These are phyloP conservation scores for Desoria tigrina DNA, from an alignment of 2,888 invertebrate species.

Conservation along the genomic window DNA sequence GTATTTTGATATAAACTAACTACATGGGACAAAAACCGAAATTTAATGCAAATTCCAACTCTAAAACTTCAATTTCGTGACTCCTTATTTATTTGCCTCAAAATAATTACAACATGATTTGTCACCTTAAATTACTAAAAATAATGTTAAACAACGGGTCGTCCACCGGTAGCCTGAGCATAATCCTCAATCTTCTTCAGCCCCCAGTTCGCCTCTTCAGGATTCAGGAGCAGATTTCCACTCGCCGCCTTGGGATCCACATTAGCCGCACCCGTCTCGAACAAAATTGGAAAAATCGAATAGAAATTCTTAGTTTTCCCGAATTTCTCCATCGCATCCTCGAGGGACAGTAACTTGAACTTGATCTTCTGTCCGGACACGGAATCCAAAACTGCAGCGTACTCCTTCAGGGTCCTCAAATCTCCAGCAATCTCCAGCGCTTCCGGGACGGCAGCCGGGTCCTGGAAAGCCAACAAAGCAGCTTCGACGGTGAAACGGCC, in stretches of 20 bases:
- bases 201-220: background rate
- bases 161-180: background rate
- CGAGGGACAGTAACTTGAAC: background rate
- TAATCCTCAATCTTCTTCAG: background rate
- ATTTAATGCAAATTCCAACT: no score
- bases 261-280: background rate
- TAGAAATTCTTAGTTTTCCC: background rate
- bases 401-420: background rate
- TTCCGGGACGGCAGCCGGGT: background rate
- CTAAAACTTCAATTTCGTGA: no score
- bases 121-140: no score
- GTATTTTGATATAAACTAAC: no score
- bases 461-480: background rate
- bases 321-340: background rate
- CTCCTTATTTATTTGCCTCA: no score
- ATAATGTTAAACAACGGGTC: no score
- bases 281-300: slow-evolving; percentile 2
- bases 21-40: no score
- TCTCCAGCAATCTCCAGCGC: slow-evolving; percentile 1
- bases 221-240: slow-evolving; percentile 4
- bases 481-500: slow-evolving; percentile 7
- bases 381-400: background rate
- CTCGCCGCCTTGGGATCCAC: background rate
- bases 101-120: no score
- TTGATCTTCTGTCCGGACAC: slow-evolving; percentile 9